Evolutionary conservation across 1,140 invertebrate species (phyloP), one percentile per base, ranked within the genome.

Genomic region (Papilio polyxenes): DNA sequence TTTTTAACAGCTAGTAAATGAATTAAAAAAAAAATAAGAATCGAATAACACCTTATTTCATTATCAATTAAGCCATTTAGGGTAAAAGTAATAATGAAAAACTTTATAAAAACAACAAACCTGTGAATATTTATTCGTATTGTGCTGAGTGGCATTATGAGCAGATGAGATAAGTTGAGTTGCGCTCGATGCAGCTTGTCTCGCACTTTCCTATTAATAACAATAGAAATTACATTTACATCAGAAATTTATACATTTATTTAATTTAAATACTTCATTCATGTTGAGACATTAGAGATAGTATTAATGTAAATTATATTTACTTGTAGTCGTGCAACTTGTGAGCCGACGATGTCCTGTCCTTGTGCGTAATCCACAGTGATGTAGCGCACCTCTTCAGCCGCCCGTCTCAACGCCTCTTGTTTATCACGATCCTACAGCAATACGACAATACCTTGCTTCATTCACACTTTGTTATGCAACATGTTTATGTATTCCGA

Each of bases 101-200:
- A n/a, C 4, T 7, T n/a, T 56, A 2, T 17, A 72, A 15, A 37
- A 10, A 40, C n/a, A 15, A 51, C 82, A 10, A 53, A 94, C 92
- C 91, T 94, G 94, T 62, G 92, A 89, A 95, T 97, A 69, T 93
- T 92, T 81, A 90, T 96, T 98, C 31, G 95, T 96, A 94, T 97
- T 98, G 92, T 98, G 96, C 20, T 95, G 95, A 1, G 95, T 95
- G 0, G 96, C 96, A 81, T 97, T 97, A 83, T 99, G 98, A 0
- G 97, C 96, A 0, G 97, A 97, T 37, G 97, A 96, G 72, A 99
- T 97, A 82, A 98, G 97, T 89, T 99, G 98, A 0, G 98, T 99
- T 1, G 98, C 98, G 62, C 97, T 97, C 0, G 98, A 96, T 0
- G 98, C 97, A 0, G 98, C 98, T 86, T 98, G 97, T 88, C 98